Conservation (phyloP, 2,888 invertebrate genomes). For the Aspidapion aeneum region DNA sequence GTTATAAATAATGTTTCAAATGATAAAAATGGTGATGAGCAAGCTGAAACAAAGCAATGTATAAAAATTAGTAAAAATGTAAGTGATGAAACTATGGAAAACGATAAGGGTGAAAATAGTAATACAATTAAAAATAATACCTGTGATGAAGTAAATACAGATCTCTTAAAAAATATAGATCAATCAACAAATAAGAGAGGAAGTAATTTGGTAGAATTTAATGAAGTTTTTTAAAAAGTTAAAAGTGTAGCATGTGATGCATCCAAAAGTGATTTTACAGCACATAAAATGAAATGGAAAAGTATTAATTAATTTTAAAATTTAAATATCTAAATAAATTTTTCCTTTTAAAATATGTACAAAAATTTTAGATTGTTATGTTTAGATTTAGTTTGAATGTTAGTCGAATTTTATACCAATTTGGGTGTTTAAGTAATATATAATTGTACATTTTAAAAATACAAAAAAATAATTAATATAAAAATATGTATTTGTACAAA, state of each 20-base stretch:
- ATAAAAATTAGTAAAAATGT: background rate
- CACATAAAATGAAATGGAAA: background rate
- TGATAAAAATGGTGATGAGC: background rate
- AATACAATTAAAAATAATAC: no score
- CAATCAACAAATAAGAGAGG: no score
- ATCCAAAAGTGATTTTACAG: background rate
- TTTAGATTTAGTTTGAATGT: background rate
- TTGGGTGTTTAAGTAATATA: background rate
- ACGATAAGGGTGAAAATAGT: background rate
- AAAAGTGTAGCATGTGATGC: background rate
- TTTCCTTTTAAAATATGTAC: conserved; percentile 7
- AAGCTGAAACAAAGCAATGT: background rate
- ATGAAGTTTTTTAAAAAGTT: background rate
- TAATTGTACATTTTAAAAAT: background rate
- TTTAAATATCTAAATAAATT: background rate
- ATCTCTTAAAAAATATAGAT: background rate
- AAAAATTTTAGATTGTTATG: conserved; percentile 6
- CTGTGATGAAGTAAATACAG: background rate
- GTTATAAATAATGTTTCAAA: background rate
- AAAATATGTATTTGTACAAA: background rate
- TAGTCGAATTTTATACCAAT: background rate
- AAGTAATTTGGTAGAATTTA: background rate
- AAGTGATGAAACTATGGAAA: background rate
- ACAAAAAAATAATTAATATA: background rate
- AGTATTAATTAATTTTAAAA: conserved; percentile 1